phyloP scores from a whole-genome alignment of 2,888 invertebrate species.

The Deilephila porcellus region DNA sequence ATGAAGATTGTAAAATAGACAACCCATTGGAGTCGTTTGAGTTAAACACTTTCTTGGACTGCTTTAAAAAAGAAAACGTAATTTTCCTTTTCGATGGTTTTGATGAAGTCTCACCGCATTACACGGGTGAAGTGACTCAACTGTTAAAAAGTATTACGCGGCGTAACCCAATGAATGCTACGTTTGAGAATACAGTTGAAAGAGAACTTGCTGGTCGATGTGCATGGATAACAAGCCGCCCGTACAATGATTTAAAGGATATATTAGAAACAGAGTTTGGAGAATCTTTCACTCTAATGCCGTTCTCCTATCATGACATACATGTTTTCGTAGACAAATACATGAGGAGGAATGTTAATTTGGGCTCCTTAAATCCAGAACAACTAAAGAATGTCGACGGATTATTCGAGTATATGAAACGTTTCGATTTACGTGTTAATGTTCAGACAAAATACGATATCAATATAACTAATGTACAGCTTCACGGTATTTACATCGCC shows the following conservation, averaged over 20 bases:
- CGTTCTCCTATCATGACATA: constrained; percentile 31
- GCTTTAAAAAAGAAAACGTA: constrained; percentile 33
- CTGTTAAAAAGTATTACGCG: constrained; percentile 6
- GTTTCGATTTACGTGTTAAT: not conserved
- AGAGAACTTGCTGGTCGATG: not conserved
- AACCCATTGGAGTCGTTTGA: not conserved
- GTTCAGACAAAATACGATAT: not conserved
- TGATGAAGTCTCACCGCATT: constrained; percentile 43
- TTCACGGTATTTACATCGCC: constrained; percentile 19
- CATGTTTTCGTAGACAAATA: constrained; percentile 30
- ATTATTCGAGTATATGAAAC: constrained; percentile 27
- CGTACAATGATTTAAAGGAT: constrained; percentile 36
- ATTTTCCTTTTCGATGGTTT: constrained; percentile 43
- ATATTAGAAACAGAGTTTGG: constrained; percentile 18
- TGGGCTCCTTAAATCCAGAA: constrained; percentile 26
- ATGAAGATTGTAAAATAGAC: not conserved
- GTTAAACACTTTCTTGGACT: constrained; percentile 37
- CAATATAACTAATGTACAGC: constrained; percentile 4
- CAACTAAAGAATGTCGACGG: constrained; percentile 33
- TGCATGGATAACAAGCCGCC: constrained; percentile 40
- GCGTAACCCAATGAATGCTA: not conserved
- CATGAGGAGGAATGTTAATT: constrained; percentile 35
- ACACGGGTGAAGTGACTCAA: constrained; percentile 34
- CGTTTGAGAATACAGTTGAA: too few relatives aligned
- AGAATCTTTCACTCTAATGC: not conserved